Evolutionary conservation across 2,113 vertebrate genomes (phyloP).

Genomic region (Nyctereutes procyonoides): DNA sequence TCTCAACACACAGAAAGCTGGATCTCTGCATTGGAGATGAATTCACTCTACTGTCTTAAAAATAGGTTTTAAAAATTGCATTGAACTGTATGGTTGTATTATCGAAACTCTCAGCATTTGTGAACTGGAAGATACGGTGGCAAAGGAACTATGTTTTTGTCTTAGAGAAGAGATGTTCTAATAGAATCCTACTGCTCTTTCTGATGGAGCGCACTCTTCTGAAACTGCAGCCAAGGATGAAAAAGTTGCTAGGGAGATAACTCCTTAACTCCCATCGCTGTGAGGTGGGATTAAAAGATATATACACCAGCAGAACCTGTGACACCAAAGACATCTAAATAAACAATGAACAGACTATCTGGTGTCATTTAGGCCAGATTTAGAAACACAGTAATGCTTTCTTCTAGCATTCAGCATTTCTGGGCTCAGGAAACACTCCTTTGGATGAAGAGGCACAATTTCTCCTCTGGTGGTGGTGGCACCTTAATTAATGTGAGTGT

Average conservation of each 20-base stretch:
- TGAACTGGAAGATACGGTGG: conserved; percentile 49
- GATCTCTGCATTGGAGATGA: background rate
- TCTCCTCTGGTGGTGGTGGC: rapidly evolving
- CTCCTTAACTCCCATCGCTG: background rate
- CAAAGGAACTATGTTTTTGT: conserved; percentile 13
- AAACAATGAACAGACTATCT: background rate
- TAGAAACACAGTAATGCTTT: background rate
- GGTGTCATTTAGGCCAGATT: background rate
- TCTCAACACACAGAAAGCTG: conserved; percentile 68
- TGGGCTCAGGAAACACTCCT: background rate
- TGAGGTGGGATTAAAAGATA: conserved; percentile 1
- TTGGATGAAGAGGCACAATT: background rate
- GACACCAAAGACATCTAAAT: background rate
- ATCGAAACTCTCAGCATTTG: conserved; percentile 52
- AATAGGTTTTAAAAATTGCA: conserved; percentile 65
- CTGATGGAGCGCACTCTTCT: background rate
- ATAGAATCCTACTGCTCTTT: conserved; percentile 21
- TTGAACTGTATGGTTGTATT: conserved; percentile 31
- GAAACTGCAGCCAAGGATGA: conserved; percentile 46
- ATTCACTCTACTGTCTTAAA: conserved; percentile 32
- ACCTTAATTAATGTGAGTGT: background rate
- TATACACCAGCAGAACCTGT: background rate
- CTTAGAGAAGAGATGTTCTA: conserved; percentile 14
- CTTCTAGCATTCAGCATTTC: background rate
- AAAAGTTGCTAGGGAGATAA: background rate